Base-by-base conservation (phyloP, 2,797 vertebrate genomes). In the Eospalax fontanierii region DNA sequence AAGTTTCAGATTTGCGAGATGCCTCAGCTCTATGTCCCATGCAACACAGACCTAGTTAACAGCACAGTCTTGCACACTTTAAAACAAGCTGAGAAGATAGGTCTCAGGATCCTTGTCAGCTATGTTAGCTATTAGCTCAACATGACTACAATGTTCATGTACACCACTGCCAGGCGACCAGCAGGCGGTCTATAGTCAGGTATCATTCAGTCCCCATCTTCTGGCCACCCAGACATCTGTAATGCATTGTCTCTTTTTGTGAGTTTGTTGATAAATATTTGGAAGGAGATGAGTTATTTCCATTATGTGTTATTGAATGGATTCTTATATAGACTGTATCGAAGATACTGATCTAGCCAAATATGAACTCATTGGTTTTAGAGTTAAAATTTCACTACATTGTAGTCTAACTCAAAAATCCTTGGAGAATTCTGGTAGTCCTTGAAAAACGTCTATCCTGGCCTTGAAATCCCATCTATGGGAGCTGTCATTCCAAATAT, bases 301-400 rank as follows among this genome's bases (percentile, higher is more conserved):
- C 85, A 92, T 92, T 87, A 83, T 63, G 70, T 66, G 38, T 87
- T 87, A 89, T 68, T 87, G 76, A 96, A 82, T 9, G 33, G 33
- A 90, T 95, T 96, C 70, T 82, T 65, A 94, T 93, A 90, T 70
- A 94, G 76, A 85, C 33, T 63, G 14, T 89, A 92, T 84, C 90
- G 96, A 87, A 95, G 22, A 74, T 91, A 61, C 38, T 85, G 50
- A 90, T 65, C 40, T 74, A 84, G 92, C 96, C 95, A 97, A 97
- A 86, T 78, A 89, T 96, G 92, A 97, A 79, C 79, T 96, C 95
- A 96, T 7, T 91, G 93, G 83, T 95, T 66, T 8, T 80, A 93
- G 94, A 93, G 76, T 28, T 90, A 75, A 94, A 92, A 89, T 75
- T 26, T 35, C 54, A 94, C 79, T 87, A 63, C 30, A 26, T 12